These are phyloP conservation scores for Austrolebias charrua DNA, from an alignment of 2,797 vertebrate genomes.

Conservation along the genomic window DNA sequence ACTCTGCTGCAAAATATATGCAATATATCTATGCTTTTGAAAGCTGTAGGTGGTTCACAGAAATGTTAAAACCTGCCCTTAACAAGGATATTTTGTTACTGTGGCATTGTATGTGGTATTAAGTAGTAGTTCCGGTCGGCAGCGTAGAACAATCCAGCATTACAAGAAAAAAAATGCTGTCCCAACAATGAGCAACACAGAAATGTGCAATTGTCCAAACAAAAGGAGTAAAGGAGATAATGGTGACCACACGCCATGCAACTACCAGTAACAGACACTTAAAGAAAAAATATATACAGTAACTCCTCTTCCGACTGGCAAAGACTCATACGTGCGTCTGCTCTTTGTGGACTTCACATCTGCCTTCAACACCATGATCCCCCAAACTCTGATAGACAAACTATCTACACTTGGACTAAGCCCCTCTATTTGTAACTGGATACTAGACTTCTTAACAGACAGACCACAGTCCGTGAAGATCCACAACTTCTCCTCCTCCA, in stretches of 20 bases:
- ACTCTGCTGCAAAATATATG: too few species aligned
- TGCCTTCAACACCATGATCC: too few species aligned
- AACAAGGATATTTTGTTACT: slow-evolving; percentile 2
- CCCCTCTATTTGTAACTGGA: too few species aligned
- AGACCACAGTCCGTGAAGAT: too few species aligned
- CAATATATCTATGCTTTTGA: not conserved
- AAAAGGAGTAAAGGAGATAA: not conserved
- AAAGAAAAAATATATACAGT: not conserved
- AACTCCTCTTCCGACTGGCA: not conserved
- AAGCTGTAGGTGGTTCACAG: not conserved
- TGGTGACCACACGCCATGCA: slow-evolving; percentile 3
- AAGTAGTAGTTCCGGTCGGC: not conserved
- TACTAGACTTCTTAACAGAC: too few species aligned
- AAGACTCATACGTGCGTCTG: too few species aligned
- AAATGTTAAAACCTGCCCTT: not conserved
- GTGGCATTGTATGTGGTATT: not conserved
- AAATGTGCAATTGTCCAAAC: slow-evolving; percentile 9
- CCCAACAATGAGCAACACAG: slow-evolving; percentile 9
- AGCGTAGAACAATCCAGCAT: not conserved
- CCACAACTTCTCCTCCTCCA: too few species aligned
- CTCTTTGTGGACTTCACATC: too few species aligned
- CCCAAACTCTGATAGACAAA: too few species aligned
- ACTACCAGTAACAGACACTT: not conserved
- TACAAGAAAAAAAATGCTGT: slow-evolving; percentile 1
- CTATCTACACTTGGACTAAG: too few species aligned